Evolutionary conservation across 2,888 invertebrate genomes (phyloP).

Genomic region (Plemyria rubiginata): DNA sequence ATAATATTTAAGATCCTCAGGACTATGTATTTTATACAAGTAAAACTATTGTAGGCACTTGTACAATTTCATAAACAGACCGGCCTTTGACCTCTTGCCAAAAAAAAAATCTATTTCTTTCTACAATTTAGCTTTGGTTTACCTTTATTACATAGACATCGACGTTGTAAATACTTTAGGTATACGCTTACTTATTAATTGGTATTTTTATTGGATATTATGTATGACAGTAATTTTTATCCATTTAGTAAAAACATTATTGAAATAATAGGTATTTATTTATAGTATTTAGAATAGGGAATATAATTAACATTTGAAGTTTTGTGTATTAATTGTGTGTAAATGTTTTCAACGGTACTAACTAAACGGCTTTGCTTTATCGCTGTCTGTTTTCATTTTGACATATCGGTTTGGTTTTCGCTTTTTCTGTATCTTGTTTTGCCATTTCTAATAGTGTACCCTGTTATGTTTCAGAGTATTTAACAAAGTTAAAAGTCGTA

Average conservation of each 20-base stretch:
- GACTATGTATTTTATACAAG: not conserved
- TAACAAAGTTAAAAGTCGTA: constrained; percentile 99
- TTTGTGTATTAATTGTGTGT: constrained; percentile 67
- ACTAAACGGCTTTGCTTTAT: constrained; percentile 68
- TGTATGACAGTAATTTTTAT: constrained; percentile 67
- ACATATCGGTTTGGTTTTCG: constrained; percentile 50
- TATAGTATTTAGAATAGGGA: constrained; percentile 60
- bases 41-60: constrained; percentile 6
- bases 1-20: constrained; percentile 1
- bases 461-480: constrained; percentile 93
- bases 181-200: constrained; percentile 33
- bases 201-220: constrained; percentile 61
- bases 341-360: constrained; percentile 64
- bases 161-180: constrained; percentile 66
- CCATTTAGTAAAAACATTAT: constrained; percentile 62
- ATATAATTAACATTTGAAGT: constrained; percentile 54
- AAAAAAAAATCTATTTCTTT: constrained; percentile 28
- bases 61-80: constrained; percentile 14
- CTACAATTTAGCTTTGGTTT: constrained; percentile 39
- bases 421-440: constrained; percentile 63
- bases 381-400: constrained; percentile 52
- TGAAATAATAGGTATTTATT: constrained; percentile 59
- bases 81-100: constrained; percentile 16
- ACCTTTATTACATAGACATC: constrained; percentile 48
- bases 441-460: constrained; percentile 76